Base-by-base conservation (phyloP, 2,797 vertebrate genomes). In the Syndactyla subalaris region DNA sequence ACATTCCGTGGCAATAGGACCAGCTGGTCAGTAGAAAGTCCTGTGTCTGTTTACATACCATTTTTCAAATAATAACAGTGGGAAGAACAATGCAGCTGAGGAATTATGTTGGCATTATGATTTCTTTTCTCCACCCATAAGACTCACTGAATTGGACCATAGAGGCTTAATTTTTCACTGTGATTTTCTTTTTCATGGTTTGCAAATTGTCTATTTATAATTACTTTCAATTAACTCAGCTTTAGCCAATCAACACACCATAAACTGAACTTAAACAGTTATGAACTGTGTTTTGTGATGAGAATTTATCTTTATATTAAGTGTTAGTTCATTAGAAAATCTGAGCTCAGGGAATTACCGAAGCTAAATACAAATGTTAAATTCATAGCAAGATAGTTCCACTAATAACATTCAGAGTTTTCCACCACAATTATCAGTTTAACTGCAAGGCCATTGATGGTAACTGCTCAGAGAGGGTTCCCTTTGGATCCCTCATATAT, bases 181-280 rank as follows among this genome's bases (percentile, higher is more conserved):
- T 88, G 85, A 94, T 95, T 95, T 97, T 93, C 84, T 91, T 96
- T 94, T 95, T 91, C 85, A 83, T 2, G n/a, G 87, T 97, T 97
- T 96, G 76, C 61, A 97, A 97, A 97, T 95, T 92, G 83, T 96
- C 92, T 97, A 19, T 93, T 95, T 97, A 85, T 97, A 97, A 98
- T 97, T 97, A 96, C 84, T 97, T 97, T 97, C 96, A 97, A 97
- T 98, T 98, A 98, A 97, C 95, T 97, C 89, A 46, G 87, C 74
- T 88, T 97, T 83, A 96, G 67, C 95, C 97, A 96, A 96, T 97
- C 96, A 97, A 91, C 89, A 96, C 95, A 94, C 81, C 93, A 95
- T 97, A 98, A 97, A 97, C 89, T 94, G 91, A 98, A 96, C 92
- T 96, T 97, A 94, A 97, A 92, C 73, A 91, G 95, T 96, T 97